Base-by-base conservation (phyloP, 2,888 invertebrate genomes). In the Pycnomerus fuliginosus region DNA sequence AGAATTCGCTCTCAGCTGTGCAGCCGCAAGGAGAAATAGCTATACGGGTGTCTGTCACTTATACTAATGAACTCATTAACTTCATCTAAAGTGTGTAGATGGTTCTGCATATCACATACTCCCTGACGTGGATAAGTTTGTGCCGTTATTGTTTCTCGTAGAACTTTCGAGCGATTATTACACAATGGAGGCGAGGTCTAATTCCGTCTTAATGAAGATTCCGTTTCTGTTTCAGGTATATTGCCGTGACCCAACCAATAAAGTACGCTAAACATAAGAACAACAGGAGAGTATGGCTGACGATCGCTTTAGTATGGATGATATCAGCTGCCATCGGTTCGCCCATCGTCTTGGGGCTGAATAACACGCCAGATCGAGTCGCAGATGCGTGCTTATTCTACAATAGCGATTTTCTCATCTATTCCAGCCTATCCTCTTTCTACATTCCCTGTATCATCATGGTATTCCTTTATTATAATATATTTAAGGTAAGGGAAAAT, bases 231-330 rank as follows among this genome's bases (percentile, higher is more conserved):
- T 77, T 36, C 82, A 98, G 98, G 80, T 99, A 95, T 74, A 96
- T 98, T 65, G 99, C 99, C 53, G 98, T 99, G 59, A 98, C 97
- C 30, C 90, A 93, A 72, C 99, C 99, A 65, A 97, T 99, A 71
- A 94, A 97, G 74, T 99, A 99, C 77, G 95, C 97, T 45, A 94
- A 95, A 70, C 96, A 97, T 80, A 94, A 95, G 79, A 97, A 94
- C 80, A 93, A 90, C 76, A 80, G 85, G 37, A 84, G 98, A 48
- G 94, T 97, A 29, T 91, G 91, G 84, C 76, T 95, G 71, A 98
- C 96, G 60, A 94, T 99, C 65, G 85, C 87, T 24, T 77, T 96
- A 52, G 96, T 96, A 35, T 99, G 99, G 99, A 83, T 91, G 58
- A 90, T 98, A 70, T 91, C 91, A 44, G 87, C 89, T 1, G 91